Base-by-base conservation (phyloP, 2,797 vertebrate species). In the Synaphobranchus kaupii region DNA sequence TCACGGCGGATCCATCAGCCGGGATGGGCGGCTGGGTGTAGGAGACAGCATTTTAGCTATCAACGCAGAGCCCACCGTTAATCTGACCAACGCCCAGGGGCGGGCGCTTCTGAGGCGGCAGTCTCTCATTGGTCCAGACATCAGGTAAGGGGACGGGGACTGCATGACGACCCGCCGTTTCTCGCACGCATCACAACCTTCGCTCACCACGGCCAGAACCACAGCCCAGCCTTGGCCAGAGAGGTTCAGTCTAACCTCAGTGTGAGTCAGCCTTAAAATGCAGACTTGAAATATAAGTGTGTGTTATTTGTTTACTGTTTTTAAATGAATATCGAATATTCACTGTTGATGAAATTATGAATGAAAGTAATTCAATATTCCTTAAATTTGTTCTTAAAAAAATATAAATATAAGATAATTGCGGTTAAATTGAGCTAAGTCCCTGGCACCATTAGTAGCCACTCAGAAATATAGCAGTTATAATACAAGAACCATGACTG, bases 11-110 rank as follows among this genome's bases (percentile, higher is more conserved):
- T 97, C 97, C 76, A 97, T 99, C 91, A 97, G 96, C 94, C 97
- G 96, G 56, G 98, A 99, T 92, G 98, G 98, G 89, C 96, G 97
- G 82, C 97, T 99, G 90, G 94, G 96, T 83, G 95, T 97, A 48
- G 98, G 98, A 13, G 98, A 99, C 88, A 95, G 95, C 93, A 98
- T 99, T 92, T 90, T 99, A 90, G 97, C 97, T 83, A 95, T 99
- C 92, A 99, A 99, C 90, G 97, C 97, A 92, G 98, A 99, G 89
- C 92, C 95, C 66, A 96, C 98, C 83, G 92, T 95, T 88, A 95
- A 96, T 91, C 94, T 98, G 93, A 98, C 93, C 92, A 98, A 94
- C 90, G 94, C 97, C 87, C 97, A 97, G 90, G 98, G 98, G 86
- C 95, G 98, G 85, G 97, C 98, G 39, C 95, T 98, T 97, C 94